A percentile compares a stretch with the other conserved stretches of the same genome.
Conservation (phyloP, 1,140 invertebrate genomes). For the Drosophila cardini region DNA sequence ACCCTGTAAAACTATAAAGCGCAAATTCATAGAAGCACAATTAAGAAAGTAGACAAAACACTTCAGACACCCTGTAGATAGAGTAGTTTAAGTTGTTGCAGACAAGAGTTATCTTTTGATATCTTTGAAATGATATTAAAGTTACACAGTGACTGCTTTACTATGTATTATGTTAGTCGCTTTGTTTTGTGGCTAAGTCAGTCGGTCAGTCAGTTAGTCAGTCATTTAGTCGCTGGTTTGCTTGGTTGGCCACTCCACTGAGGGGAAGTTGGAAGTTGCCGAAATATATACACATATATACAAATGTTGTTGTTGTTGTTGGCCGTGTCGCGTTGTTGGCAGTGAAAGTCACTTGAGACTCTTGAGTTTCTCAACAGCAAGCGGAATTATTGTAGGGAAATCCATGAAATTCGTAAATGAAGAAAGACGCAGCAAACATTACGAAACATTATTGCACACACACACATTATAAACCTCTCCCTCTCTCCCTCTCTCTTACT, state of each 20-base stretch:
- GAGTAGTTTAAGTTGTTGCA: background rate
- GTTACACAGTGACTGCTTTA: conserved; percentile 1
- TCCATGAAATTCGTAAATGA: conserved; percentile 81
- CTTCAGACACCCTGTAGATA: background rate
- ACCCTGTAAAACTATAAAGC: no score
- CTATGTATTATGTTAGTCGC: conserved; percentile 13
- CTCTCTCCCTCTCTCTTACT: background rate
- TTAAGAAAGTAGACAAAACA: no score
- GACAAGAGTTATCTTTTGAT: background rate
- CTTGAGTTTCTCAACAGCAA: conserved; percentile 64
- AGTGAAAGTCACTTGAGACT: conserved; percentile 76
- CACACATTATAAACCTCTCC: conserved; percentile 3
- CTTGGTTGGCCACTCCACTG: conserved; percentile 19
- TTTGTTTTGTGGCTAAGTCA: background rate
- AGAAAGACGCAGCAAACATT: conserved; percentile 69
- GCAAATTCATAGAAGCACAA: background rate
- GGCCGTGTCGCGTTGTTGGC: conserved; percentile 51
- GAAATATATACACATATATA: conserved; percentile 49
- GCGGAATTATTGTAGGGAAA: conserved; percentile 76
- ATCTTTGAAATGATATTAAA: background rate
- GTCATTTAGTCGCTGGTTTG: conserved; percentile 49
- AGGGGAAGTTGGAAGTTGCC: conserved; percentile 8
- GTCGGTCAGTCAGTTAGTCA: conserved; percentile 49
- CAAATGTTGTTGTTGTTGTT: conserved; percentile 34
- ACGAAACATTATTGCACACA: conserved; percentile 66